Evolutionary conservation across 2,888 invertebrate genomes (phyloP).

Genomic region (Hypomecis punctinalis): DNA sequence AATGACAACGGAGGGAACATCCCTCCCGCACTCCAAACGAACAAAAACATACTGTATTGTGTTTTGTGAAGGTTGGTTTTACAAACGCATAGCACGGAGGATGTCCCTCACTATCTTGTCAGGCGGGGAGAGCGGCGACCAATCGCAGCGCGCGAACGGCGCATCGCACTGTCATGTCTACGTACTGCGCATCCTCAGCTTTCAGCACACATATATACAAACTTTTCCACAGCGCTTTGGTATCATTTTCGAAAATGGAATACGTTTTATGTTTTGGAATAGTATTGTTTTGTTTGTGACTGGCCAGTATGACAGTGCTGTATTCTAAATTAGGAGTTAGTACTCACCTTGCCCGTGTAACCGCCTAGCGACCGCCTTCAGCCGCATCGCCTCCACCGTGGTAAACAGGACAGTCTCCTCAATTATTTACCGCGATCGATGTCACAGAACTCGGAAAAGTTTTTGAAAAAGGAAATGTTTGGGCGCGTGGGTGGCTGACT

Average conservation of each 20-base stretch:
- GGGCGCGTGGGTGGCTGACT: slow-evolving; percentile 52
- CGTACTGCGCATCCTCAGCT: slow-evolving; percentile 72
- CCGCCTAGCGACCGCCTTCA: slow-evolving; percentile 89
- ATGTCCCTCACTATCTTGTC: slow-evolving; percentile 83
- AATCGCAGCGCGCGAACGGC: slow-evolving; percentile 69
- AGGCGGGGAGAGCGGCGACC: slow-evolving; percentile 80
- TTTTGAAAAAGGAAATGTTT: slow-evolving; percentile 53
- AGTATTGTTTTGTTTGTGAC: background rate
- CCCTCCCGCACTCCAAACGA: slow-evolving; percentile 62
- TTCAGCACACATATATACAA: slow-evolving; percentile 12
- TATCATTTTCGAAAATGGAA: background rate
- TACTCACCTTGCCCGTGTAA: slow-evolving; percentile 88
- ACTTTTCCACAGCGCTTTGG: background rate
- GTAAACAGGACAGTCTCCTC: slow-evolving; percentile 63
- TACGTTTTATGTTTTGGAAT: background rate
- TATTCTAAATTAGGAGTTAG: slow-evolving; percentile 16
- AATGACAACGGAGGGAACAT: slow-evolving; percentile 79
- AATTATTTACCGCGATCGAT: slow-evolving; percentile 71
- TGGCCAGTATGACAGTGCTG: background rate
- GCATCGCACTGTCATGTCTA: slow-evolving; percentile 78
- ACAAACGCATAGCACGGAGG: slow-evolving; percentile 60
- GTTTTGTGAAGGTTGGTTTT: slow-evolving; percentile 46
- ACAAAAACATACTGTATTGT: slow-evolving; percentile 53
- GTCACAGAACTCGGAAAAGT: slow-evolving; percentile 63
- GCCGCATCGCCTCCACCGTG: slow-evolving; percentile 86